Conservation (phyloP, 1,140 invertebrate species). For the Ganaspis sp. region DNA sequence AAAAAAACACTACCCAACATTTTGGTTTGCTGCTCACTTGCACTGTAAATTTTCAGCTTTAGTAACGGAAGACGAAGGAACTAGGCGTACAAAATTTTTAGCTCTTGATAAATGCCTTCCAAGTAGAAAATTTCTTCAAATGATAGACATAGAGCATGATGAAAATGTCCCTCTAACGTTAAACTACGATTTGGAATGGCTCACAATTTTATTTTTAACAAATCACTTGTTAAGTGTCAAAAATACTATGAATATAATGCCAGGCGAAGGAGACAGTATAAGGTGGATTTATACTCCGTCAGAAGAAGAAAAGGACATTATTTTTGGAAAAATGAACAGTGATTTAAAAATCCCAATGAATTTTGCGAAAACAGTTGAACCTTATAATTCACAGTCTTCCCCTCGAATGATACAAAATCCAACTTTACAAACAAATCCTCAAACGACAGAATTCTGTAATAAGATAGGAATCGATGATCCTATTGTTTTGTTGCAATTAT, state of each 20-base stretch:
- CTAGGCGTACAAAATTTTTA: constrained; percentile 89
- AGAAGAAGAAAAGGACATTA: constrained; percentile 82
- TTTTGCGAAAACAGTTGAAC: constrained; percentile 85
- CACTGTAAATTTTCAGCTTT: constrained; percentile 97
- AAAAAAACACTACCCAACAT: constrained; percentile 86
- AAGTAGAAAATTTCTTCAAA: constrained; percentile 89
- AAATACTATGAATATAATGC: constrained; percentile 84
- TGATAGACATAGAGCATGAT: constrained; percentile 79
- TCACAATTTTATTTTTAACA: constrained; percentile 90
- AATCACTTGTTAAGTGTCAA: constrained; percentile 91
- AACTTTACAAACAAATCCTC: constrained; percentile 83
- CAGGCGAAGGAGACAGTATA: constrained; percentile 82
- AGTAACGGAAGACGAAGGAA: constrained; percentile 76
- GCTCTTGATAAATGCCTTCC: constrained; percentile 98
- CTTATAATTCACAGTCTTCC: constrained; percentile 77
- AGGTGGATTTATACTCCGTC: constrained; percentile 88
- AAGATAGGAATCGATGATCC: constrained; percentile 88
- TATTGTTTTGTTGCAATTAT: constrained; percentile 71
- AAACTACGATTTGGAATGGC: constrained; percentile 95
- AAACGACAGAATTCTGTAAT: constrained; percentile 89
- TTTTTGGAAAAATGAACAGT: constrained; percentile 81
- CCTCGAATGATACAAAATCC: constrained; percentile 60
- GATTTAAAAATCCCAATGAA: constrained; percentile 84
- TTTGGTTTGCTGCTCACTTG: constrained; percentile 98
- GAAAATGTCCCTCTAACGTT: constrained; percentile 79